Conservation (phyloP, 2,797 vertebrate species). For the Heteromormyrus szaboi region DNA sequence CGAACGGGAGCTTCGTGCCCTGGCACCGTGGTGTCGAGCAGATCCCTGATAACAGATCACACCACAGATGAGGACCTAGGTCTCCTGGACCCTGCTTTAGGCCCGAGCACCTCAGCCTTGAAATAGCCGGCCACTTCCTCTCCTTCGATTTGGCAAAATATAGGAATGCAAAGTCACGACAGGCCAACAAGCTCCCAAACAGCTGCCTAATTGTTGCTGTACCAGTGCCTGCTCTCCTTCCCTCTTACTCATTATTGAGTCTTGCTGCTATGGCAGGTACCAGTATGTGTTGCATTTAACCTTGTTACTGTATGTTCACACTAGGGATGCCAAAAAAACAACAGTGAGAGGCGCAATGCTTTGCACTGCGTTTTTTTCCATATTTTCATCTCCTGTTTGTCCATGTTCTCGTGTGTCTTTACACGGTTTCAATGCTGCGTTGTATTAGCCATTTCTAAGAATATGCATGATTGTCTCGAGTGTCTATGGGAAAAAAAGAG, state of each 20-base stretch:
- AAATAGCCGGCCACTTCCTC: background rate
- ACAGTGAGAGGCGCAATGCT: background rate
- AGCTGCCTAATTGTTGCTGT: background rate
- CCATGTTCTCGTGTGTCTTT: background rate
- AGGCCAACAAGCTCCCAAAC: background rate
- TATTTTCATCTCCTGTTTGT: background rate
- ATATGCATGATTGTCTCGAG: background rate
- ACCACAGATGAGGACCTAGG: conserved; percentile 9
- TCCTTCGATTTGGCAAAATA: background rate
- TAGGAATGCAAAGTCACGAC: background rate
- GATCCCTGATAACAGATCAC: conserved; percentile 19
- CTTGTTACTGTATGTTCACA: background rate
- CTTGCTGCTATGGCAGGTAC: background rate
- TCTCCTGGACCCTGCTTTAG: background rate
- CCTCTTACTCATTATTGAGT: background rate
- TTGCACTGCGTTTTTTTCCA: background rate
- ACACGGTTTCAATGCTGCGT: background rate
- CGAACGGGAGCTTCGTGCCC: no score
- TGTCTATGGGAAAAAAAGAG: background rate
- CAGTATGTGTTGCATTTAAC: background rate
- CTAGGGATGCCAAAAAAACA: background rate
- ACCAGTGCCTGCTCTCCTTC: background rate
- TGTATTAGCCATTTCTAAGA: background rate
- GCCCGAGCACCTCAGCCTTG: background rate
- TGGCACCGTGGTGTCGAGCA: conserved; percentile 11